A percentile compares a stretch with the other conserved stretches of the same genome.
Evolutionary conservation across 2,113 vertebrate species (phyloP).

Genomic region (Myotis yumanensis): DNA sequence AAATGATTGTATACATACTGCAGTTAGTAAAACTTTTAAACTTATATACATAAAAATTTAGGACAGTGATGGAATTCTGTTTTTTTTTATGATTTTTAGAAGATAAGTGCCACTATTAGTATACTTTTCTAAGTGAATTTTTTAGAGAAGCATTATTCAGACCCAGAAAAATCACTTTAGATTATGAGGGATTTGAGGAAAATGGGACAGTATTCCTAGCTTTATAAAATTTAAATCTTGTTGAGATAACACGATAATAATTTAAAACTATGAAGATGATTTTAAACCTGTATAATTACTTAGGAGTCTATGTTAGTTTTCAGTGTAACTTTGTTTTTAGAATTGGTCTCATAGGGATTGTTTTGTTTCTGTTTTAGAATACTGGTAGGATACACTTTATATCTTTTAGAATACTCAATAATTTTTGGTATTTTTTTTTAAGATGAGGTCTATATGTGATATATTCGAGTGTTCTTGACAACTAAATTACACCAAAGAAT

Average conservation of each 20-base stretch:
- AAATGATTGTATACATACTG: not conserved
- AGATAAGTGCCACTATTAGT: not conserved
- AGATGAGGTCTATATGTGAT: not conserved
- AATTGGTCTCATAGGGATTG: slow-evolving; percentile 9
- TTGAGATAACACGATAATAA: slow-evolving; percentile 26
- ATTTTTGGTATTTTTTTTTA: not conserved
- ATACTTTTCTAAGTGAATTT: slow-evolving; percentile 25
- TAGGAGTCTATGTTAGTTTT: slow-evolving; percentile 28
- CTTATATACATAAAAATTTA: not conserved
- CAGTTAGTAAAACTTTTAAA: slow-evolving; percentile 39
- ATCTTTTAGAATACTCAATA: not conserved
- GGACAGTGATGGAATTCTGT: not conserved
- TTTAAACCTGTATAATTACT: slow-evolving; percentile 1
- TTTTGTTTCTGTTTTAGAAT: slow-evolving; percentile 41
- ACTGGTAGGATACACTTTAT: not conserved
- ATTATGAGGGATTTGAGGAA: slow-evolving; percentile 40
- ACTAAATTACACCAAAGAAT: slow-evolving; percentile 7
- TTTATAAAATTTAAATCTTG: slow-evolving; percentile 39
- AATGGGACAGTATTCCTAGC: not conserved
- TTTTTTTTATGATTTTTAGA: slow-evolving; percentile 22
- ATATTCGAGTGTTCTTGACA: slow-evolving; percentile 1
- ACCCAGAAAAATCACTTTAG: not conserved
- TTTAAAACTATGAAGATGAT: slow-evolving; percentile 11
- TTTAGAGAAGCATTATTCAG: not conserved
- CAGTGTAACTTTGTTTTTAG: not conserved